These are phyloP conservation scores for Zelleria hepariella DNA, from an alignment of 2,888 invertebrate species.

Conservation along the genomic window DNA sequence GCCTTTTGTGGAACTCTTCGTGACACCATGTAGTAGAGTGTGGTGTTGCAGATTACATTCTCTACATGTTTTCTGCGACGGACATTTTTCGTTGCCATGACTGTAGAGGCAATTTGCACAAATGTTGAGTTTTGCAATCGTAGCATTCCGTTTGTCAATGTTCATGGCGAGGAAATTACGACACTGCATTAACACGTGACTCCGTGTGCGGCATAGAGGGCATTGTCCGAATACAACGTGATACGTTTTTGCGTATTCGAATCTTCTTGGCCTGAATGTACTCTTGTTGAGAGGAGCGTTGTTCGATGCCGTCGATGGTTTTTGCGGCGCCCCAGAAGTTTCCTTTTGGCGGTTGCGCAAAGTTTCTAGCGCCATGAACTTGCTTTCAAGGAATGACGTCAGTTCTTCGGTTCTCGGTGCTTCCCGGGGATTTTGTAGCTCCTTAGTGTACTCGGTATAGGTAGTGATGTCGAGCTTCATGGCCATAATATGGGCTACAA, in stretches of 20 bases:
- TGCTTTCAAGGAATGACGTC: slow-evolving; percentile 13
- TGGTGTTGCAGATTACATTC: slow-evolving; percentile 14
- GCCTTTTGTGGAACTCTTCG: too few relatives aligned
- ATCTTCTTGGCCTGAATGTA: not conserved
- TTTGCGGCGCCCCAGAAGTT: too few relatives aligned
- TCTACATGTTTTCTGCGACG: slow-evolving; percentile 13
- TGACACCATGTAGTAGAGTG: slow-evolving; percentile 14
- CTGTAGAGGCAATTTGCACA: slow-evolving; percentile 15
- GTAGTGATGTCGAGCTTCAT: slow-evolving; percentile 15
- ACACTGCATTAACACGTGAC: slow-evolving; percentile 13
- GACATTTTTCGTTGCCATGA: slow-evolving; percentile 12
- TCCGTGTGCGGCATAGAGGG: slow-evolving; percentile 10
- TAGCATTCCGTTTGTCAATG: not conserved
- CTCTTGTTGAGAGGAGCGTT: not conserved
- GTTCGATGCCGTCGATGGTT: not conserved
- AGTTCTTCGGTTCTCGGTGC: slow-evolving; percentile 11
- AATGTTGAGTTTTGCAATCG: slow-evolving; percentile 11
- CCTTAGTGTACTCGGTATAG: slow-evolving; percentile 14
- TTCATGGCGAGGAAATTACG: slow-evolving; percentile 8
- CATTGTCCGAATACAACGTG: slow-evolving; percentile 8
- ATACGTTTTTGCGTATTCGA: not conserved
- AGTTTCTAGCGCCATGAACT: slow-evolving; percentile 16
- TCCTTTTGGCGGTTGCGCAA: too few relatives aligned
- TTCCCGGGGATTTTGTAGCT: slow-evolving; percentile 7
- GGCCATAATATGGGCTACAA: slow-evolving; percentile 14